phyloP scores from a whole-genome alignment of 1,140 invertebrate species.

The Brachionus asplanchnoidis region DNA sequence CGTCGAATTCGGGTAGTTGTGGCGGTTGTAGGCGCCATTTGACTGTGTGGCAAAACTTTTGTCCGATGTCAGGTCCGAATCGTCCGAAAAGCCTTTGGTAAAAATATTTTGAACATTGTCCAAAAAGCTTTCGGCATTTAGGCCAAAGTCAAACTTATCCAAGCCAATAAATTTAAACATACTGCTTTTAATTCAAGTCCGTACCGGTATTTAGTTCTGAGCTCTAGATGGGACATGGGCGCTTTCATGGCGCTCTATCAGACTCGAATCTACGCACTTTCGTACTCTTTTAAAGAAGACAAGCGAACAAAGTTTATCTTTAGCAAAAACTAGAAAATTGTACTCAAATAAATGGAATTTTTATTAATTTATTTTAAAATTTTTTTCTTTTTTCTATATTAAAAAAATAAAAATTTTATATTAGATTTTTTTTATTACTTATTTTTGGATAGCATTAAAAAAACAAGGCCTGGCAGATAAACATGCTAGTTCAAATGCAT shows the following conservation, averaged over 20 bases:
- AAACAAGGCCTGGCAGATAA: background rate
- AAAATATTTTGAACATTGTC: conserved; percentile 40
- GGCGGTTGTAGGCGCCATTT: background rate
- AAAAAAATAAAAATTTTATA: background rate
- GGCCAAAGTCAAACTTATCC: conserved; percentile 23
- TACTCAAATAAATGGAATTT: background rate
- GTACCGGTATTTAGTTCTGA: background rate
- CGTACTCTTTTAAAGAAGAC: background rate
- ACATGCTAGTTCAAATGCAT: background rate
- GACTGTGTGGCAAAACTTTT: background rate
- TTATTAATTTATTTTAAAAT: background rate
- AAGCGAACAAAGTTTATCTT: background rate
- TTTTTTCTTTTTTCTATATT: background rate
- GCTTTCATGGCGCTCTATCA: background rate
- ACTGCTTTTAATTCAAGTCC: background rate
- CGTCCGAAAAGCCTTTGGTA: conserved; percentile 38
- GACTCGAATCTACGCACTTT: background rate
- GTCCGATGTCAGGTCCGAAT: conserved; percentile 3
- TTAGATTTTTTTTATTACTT: background rate
- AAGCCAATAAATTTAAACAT: conserved; percentile 39
- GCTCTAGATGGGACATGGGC: background rate
- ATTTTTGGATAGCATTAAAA: background rate
- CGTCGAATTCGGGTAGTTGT: background rate
- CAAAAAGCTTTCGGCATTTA: background rate
- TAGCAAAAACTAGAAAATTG: background rate